phyloP scores from a whole-genome alignment of 2,888 invertebrate species.

The Sesamia inferens region DNA sequence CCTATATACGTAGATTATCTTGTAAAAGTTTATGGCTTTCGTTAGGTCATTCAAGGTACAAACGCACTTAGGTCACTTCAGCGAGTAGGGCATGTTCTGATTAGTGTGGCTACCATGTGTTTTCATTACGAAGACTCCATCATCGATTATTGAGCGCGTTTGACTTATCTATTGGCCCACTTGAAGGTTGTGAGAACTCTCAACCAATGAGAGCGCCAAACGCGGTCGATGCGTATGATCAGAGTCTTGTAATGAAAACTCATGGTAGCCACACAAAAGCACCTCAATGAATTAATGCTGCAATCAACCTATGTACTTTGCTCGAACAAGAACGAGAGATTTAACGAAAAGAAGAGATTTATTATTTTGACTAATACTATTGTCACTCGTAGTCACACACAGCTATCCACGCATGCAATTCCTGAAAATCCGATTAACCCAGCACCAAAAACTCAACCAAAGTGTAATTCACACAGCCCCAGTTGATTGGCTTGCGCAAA shows the following conservation, averaged over 20 bases:
- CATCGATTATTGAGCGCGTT: too few species aligned
- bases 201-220: too few species aligned
- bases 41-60: background rate
- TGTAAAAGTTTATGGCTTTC: background rate
- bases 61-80: background rate
- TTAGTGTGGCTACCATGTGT: too few species aligned
- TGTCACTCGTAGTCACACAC: background rate
- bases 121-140: too few species aligned
- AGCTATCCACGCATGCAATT: background rate
- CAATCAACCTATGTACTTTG: background rate
- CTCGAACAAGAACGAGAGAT: too few species aligned
- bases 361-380: background rate
- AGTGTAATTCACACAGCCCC: slow-evolving; percentile 41
- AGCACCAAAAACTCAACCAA: slow-evolving; percentile 18
- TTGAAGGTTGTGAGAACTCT: too few species aligned
- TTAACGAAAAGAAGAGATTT: too few species aligned
- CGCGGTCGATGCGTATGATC: too few species aligned
- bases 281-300: background rate
- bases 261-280: too few species aligned
- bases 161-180: too few species aligned
- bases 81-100: background rate
- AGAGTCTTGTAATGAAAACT: too few species aligned
- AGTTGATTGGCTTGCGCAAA: slow-evolving; percentile 51
- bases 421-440: slow-evolving; percentile 4
- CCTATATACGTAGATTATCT: too few species aligned